These are phyloP conservation scores for Atethmia centrago DNA, from an alignment of 2,888 invertebrate species.

Conservation along the genomic window DNA sequence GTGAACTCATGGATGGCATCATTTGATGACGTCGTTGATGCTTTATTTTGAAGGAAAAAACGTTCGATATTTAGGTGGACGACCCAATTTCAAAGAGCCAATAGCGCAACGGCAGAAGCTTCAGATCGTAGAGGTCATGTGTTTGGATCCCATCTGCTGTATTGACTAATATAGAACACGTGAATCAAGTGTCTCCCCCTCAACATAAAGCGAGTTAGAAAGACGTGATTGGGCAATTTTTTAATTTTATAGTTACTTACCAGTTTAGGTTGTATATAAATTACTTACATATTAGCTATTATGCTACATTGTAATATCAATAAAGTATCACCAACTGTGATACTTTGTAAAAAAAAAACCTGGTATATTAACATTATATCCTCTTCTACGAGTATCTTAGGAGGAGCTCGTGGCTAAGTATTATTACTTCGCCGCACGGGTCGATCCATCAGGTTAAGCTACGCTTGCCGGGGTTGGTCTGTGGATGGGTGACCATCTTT, in stretches of 20 bases:
- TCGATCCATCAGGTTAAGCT: too few species aligned
- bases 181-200: neutral
- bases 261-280: neutral
- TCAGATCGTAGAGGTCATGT: neutral
- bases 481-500: too few species aligned
- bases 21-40: neutral
- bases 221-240: neutral
- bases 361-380: neutral
- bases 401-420: too few species aligned
- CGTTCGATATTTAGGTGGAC: neutral
- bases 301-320: neutral
- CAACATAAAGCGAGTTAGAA: neutral
- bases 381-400: too few species aligned
- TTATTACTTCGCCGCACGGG: too few species aligned
- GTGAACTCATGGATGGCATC: neutral
- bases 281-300: neutral
- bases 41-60: conserved; percentile 12
- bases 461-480: too few species aligned
- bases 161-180: neutral
- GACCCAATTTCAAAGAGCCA: neutral
- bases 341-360: neutral
- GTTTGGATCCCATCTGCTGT: neutral
- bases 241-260: neutral
- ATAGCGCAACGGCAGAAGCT: neutral
- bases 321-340: neutral